phyloP scores from a whole-genome alignment of 2,888 invertebrate species.

The Busseola fusca region DNA sequence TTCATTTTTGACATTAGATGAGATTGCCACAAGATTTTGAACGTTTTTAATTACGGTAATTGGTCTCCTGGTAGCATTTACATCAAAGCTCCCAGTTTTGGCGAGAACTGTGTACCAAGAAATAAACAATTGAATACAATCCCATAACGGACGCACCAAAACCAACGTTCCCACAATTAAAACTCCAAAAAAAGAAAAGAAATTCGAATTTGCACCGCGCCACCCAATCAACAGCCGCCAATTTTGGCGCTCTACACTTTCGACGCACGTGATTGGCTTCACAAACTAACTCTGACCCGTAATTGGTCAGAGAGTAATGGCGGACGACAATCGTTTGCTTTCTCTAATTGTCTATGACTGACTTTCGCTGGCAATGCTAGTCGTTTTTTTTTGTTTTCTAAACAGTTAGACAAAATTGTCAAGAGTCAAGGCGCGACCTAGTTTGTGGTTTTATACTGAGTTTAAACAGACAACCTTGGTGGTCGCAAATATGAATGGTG shows the following conservation, averaged over 20 bases:
- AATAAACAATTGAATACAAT: conserved; percentile 5
- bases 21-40: too few species aligned
- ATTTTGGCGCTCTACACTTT: conserved; percentile 77
- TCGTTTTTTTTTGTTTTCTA: conserved; percentile 65
- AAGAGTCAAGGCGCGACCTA: conserved; percentile 38
- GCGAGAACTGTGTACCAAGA: conserved; percentile 5
- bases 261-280: conserved; percentile 77
- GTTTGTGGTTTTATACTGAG: conserved; percentile 10
- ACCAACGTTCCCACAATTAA: conserved; percentile 51
- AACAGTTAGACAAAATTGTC: conserved; percentile 46
- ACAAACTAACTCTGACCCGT: conserved; percentile 70
- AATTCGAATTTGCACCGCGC: conserved; percentile 64
- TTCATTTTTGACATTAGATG: too few species aligned
- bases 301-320: conserved; percentile 72
- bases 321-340: conserved; percentile 70
- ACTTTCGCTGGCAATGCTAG: conserved; percentile 76
- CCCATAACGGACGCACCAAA: conserved; percentile 3
- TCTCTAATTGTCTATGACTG: conserved; percentile 78
- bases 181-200: conserved; percentile 54
- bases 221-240: conserved; percentile 69
- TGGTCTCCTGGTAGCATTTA: too few species aligned
- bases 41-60: too few species aligned
- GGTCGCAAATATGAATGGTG: neutral
- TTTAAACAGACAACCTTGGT: neutral
- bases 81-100: neutral